Base-by-base conservation (phyloP, 2,888 invertebrate genomes). In the Oscheius sp. region DNA sequence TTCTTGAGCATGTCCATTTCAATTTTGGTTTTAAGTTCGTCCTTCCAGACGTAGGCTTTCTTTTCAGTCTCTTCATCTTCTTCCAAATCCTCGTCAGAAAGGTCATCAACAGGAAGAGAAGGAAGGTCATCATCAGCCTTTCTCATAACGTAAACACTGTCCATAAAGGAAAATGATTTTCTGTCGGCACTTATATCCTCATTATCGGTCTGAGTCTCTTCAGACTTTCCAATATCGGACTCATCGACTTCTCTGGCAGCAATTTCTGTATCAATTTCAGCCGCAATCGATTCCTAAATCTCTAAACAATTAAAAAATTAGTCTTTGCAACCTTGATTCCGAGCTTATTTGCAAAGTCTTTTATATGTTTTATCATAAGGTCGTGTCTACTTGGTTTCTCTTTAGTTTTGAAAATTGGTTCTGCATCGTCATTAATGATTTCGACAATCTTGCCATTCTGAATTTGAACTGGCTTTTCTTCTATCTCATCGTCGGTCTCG, bases 231-330 rank as follows among this genome's bases (percentile, higher is more conserved):
- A 31, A 63, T 39, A 12, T 63, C 63, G 6, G n/a, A 29, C 17
- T 63, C 63, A 25, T 63, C 45, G 12, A 63, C 48, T 31, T 46
- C 31, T 31, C 33, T 42, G 12, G 63, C 63, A 3, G 42, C 8
- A 29, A 63, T 27, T 23, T 63, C 63, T 1, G 15, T 29, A n/a
- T 39, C 63, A 3, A 63, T 42, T 27, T 63, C 63, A 2, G 25
- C 27, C 3, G 63, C 42, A 25, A 46, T 45, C 1, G 46, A 23
- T 15, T 48, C 63, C 31, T 57, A 23, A 33, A 20, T 23, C 25
- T n/a, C 15, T 37, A 37, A 37, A 37, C 39, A 12, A 37, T 37
- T 37, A 12, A 57, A 12, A n/a, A n/a, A n/a, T n/a, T n/a, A n/a
- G n/a, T n/a, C n/a, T n/a, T n/a, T n/a, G n/a, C n/a, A n/a, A n/a